A percentile compares a stretch with the other conserved stretches of the same genome.
Conservation (phyloP, 2,113 vertebrate genomes). For the Apodemus sylvaticus region DNA sequence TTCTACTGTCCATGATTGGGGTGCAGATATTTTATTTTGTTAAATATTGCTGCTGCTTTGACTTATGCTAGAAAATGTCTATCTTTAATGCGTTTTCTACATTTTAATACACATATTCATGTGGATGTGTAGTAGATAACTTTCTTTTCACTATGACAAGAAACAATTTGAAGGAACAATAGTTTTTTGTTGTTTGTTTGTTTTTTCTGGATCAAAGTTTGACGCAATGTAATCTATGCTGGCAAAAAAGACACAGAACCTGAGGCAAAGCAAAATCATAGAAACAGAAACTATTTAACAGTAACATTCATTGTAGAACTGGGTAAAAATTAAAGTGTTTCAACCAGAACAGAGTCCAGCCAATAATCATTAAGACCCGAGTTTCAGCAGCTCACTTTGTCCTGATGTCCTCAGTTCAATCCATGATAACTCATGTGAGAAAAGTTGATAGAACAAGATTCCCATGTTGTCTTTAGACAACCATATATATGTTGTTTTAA, state of each 20-base stretch:
- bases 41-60: neutral
- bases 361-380: neutral
- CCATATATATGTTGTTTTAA: neutral
- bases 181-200: neutral
- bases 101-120: neutral
- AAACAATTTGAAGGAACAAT: neutral
- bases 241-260: neutral
- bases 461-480: neutral
- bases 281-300: too few relatives aligned
- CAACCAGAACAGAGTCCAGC: fast-evolving
- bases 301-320: too few relatives aligned
- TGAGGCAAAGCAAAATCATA: too few relatives aligned
- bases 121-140: neutral
- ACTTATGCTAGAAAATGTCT: neutral
- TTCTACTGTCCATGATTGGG: fast-evolving
- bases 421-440: neutral
- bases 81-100: neutral
- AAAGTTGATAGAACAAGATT: neutral
- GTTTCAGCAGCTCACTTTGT: neutral
- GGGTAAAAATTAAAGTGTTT: neutral
- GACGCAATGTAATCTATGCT: neutral
- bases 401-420: neutral
- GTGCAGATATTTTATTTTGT: neutral
- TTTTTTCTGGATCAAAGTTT: neutral
- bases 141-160: neutral